Evolutionary conservation across 2,888 invertebrate species (phyloP).

Genomic region (Agapetus fuscipes): DNA sequence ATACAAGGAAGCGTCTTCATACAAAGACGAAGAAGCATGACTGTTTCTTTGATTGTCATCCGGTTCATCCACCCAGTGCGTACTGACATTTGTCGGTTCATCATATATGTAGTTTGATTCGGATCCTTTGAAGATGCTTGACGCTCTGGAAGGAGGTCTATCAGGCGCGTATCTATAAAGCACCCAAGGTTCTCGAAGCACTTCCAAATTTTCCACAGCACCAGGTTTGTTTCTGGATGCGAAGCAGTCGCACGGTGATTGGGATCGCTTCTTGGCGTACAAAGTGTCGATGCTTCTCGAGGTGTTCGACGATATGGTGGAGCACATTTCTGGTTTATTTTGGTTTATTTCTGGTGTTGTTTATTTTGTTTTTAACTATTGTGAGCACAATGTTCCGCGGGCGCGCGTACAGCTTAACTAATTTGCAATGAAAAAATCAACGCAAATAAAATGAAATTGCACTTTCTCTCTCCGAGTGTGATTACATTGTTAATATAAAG

Average conservation of each 20-base stretch:
- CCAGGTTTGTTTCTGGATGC: slow-evolving; percentile 6
- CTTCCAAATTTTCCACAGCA: slow-evolving; percentile 3
- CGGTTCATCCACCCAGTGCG: slow-evolving; percentile 11
- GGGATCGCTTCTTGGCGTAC: slow-evolving; percentile 6
- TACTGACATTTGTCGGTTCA: slow-evolving; percentile 3
- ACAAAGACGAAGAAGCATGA: slow-evolving; percentile 8
- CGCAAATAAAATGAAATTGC: no score
- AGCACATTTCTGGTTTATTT: slow-evolving; percentile 2
- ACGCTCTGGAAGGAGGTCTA: slow-evolving; percentile 6
- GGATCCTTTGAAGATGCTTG: not conserved
- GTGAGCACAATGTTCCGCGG: no score
- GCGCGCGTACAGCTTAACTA: no score
- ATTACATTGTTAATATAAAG: no score
- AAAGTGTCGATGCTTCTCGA: not conserved
- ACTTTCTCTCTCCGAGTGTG: no score
- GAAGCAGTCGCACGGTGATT: slow-evolving; percentile 14
- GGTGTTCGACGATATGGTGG: not conserved
- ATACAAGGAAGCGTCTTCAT: slow-evolving; percentile 16
- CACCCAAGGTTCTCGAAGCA: slow-evolving; percentile 13
- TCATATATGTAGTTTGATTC: slow-evolving; percentile 7
- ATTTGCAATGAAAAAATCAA: no score
- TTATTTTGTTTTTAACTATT: no score
- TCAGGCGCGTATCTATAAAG: slow-evolving; percentile 14
- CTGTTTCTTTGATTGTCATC: no score
- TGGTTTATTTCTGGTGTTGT: no score